Percentiles rank a stretch among this genome's conserved stretches.
Evolutionary conservation across 2,888 invertebrate genomes (phyloP).

Genomic region (Icerya purchasi): DNA sequence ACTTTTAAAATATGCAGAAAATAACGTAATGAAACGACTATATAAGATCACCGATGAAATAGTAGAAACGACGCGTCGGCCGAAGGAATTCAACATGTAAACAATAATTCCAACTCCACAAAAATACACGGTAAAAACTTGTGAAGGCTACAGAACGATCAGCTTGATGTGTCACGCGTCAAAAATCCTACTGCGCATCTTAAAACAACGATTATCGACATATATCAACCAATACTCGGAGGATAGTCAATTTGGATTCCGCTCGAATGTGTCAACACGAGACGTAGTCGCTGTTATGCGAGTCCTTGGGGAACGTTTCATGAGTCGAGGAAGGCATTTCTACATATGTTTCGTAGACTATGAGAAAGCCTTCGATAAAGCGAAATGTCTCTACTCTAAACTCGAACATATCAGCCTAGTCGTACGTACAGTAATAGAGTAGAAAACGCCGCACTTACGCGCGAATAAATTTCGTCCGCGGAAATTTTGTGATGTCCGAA

Average conservation of each 20-base stretch:
- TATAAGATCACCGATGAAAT: not conserved
- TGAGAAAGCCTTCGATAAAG: not conserved
- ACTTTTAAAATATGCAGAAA: too few relatives aligned
- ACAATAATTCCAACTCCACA: not conserved
- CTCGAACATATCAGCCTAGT: too few relatives aligned
- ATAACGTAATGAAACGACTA: not conserved
- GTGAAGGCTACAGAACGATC: not conserved
- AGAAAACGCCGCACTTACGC: too few relatives aligned
- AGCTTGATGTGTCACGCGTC: not conserved
- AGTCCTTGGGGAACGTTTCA: too few relatives aligned
- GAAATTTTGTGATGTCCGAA: too few relatives aligned
- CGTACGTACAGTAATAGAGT: too few relatives aligned
- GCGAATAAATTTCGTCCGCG: too few relatives aligned
- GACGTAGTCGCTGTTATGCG: not conserved
- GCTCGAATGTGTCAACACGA: not conserved
- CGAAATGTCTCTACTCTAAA: too few relatives aligned
- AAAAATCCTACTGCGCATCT: not conserved
- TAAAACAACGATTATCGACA: not conserved
- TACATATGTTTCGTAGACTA: not conserved
- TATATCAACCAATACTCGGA: not conserved
- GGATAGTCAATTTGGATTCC: not conserved
- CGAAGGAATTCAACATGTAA: not conserved
- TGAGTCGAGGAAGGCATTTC: not conserved
- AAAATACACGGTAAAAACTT: not conserved
- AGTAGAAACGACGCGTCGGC: not conserved